Percentiles rank a stretch among this genome's conserved stretches.
Conservation (phyloP, 2,888 invertebrate species). For the Leucophenga maculata region DNA sequence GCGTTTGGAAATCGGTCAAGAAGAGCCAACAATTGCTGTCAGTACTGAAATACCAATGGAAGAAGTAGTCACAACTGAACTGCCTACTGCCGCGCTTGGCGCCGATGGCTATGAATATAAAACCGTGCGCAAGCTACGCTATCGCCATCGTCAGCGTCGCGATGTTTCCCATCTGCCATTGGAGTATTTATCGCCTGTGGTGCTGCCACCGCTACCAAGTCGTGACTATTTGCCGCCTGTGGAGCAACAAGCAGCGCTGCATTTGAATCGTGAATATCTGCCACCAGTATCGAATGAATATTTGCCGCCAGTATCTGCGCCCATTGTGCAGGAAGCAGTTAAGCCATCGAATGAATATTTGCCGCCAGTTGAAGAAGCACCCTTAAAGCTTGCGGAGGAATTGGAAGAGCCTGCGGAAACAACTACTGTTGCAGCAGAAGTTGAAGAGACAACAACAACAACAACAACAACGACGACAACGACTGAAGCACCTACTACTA, state of each 20-base stretch:
- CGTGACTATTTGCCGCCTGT: slow-evolving; percentile 64
- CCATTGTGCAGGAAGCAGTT: slow-evolving; percentile 43
- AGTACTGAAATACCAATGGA: slow-evolving; percentile 12
- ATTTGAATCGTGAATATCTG: slow-evolving; percentile 6
- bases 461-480: slow-evolving; percentile 34
- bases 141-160: slow-evolving; percentile 52
- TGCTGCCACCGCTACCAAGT: slow-evolving; percentile 57
- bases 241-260: slow-evolving; percentile 51
- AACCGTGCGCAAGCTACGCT: slow-evolving; percentile 40
- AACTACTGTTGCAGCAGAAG: slow-evolving; percentile 27
- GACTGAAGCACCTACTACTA: not conserved
- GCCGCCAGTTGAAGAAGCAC: slow-evolving; percentile 45
- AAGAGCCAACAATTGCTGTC: no score
- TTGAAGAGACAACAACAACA: slow-evolving; percentile 29
- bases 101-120: slow-evolving; percentile 48
- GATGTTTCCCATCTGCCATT: slow-evolving; percentile 64
- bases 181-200: slow-evolving; percentile 60
- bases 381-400: slow-evolving; percentile 28
- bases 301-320: slow-evolving; percentile 4
- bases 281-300: slow-evolving; percentile 5
- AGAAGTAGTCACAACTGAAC: not conserved
- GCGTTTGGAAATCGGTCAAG: slow-evolving; percentile 30
- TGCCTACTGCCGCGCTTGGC: slow-evolving; percentile 30
- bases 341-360: slow-evolving; percentile 55
- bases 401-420: slow-evolving; percentile 20